Conservation (phyloP, 2,888 invertebrate genomes). For the Heteropelma amictum region DNA sequence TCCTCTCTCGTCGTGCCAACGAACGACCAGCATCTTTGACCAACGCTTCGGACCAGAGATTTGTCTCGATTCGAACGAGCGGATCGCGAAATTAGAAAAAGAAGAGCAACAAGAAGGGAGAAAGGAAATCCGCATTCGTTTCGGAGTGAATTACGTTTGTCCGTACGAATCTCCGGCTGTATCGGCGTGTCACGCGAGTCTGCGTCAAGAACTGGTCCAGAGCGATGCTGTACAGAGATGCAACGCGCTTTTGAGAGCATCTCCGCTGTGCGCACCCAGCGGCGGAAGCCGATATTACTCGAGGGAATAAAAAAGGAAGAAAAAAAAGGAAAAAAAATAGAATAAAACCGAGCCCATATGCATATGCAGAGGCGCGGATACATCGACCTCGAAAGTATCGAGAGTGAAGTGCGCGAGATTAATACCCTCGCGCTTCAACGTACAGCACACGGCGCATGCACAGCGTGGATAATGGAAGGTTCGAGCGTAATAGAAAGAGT, state of each 20-base stretch:
- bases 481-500: slow-evolving; percentile 19
- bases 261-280: no score
- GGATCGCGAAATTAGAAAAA: neutral
- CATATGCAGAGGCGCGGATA: slow-evolving; percentile 61
- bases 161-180: slow-evolving; percentile 65
- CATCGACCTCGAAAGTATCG: slow-evolving; percentile 76
- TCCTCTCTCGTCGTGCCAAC: slow-evolving; percentile 20
- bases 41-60: neutral
- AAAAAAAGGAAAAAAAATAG: slow-evolving; percentile 58
- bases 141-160: slow-evolving; percentile 4
- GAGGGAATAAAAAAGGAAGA: slow-evolving; percentile 52
- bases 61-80: neutral
- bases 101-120: neutral
- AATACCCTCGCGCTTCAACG: slow-evolving; percentile 52
- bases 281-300: slow-evolving; percentile 36
- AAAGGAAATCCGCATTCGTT: neutral
- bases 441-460: slow-evolving; percentile 34
- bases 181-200: slow-evolving; percentile 69
- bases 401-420: slow-evolving; percentile 73
- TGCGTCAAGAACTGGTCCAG: slow-evolving; percentile 6
- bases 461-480: slow-evolving; percentile 11
- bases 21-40: neutral
- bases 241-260: slow-evolving; percentile 35
- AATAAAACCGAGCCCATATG: neutral
- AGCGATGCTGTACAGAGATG: no score